These are phyloP conservation scores for Gambusia yucatana DNA, from an alignment of 2,797 vertebrate species.

Conservation along the genomic window DNA sequence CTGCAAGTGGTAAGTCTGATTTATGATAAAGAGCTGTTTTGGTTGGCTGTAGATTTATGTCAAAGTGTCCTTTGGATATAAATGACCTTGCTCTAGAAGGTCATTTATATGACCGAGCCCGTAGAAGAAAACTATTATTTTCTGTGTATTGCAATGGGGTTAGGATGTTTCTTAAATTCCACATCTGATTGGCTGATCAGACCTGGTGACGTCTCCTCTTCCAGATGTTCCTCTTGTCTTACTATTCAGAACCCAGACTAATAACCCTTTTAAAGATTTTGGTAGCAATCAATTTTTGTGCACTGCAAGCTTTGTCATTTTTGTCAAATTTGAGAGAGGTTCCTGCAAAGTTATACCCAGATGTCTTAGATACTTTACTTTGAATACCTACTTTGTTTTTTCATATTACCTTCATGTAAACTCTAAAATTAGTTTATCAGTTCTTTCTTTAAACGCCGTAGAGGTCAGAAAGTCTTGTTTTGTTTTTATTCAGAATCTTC, in stretches of 20 bases:
- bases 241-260: background rate
- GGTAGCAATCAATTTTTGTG: background rate
- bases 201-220: background rate
- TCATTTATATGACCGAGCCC: too few species aligned
- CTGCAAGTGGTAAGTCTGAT: constrained; percentile 93
- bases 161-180: background rate
- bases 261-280: background rate
- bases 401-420: background rate
- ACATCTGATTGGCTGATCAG: background rate
- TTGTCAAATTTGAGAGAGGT: background rate
- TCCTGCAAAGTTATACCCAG: background rate
- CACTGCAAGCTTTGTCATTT: background rate
- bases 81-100: background rate
- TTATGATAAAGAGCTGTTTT: background rate
- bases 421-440: background rate
- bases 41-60: background rate
- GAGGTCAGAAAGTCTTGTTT: background rate
- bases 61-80: background rate
- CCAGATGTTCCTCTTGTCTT: background rate
- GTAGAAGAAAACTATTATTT: background rate
- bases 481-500: background rate
- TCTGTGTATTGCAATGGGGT: background rate
- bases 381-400: background rate
- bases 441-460: background rate
- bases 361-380: background rate